These are phyloP conservation scores for Leuciscus waleckii DNA, from an alignment of 2,797 vertebrate species.

Conservation along the genomic window DNA sequence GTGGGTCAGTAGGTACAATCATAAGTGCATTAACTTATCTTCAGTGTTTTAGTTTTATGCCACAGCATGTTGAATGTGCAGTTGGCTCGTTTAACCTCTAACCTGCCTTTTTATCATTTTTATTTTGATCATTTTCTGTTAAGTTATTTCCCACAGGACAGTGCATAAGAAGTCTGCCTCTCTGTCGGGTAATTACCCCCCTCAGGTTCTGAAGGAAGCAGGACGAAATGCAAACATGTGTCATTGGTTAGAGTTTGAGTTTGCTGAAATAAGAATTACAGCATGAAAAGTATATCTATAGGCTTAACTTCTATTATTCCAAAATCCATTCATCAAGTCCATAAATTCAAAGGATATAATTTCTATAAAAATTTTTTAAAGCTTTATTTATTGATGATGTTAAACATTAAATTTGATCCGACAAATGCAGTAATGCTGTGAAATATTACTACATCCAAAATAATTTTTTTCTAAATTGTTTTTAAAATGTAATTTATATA, in stretches of 20 bases:
- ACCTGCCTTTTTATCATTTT: not conserved
- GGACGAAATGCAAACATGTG: slow-evolving; percentile 74
- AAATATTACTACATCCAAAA: no score
- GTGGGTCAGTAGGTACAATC: slow-evolving; percentile 43
- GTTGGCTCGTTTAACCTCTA: not conserved
- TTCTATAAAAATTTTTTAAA: not conserved
- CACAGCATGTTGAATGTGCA: not conserved
- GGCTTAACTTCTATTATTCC: not conserved
- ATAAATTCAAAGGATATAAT: not conserved
- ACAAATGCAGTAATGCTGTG: not conserved
- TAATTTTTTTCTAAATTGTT: no score
- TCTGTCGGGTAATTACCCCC: slow-evolving; percentile 40
- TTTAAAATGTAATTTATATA: no score
- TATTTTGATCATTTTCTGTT: not conserved
- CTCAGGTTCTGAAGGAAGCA: slow-evolving; percentile 56
- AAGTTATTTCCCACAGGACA: not conserved
- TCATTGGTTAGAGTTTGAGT: slow-evolving; percentile 64
- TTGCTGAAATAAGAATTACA: slow-evolving; percentile 4
- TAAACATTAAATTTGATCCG: not conserved
- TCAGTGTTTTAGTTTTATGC: no score
- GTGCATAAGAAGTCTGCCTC: not conserved
- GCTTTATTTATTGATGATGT: not conserved
- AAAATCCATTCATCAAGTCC: not conserved
- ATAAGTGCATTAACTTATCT: slow-evolving; percentile 45
- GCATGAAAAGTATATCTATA: not conserved